Conservation (phyloP, 2,888 invertebrate species). For the Panorpa germanica region DNA sequence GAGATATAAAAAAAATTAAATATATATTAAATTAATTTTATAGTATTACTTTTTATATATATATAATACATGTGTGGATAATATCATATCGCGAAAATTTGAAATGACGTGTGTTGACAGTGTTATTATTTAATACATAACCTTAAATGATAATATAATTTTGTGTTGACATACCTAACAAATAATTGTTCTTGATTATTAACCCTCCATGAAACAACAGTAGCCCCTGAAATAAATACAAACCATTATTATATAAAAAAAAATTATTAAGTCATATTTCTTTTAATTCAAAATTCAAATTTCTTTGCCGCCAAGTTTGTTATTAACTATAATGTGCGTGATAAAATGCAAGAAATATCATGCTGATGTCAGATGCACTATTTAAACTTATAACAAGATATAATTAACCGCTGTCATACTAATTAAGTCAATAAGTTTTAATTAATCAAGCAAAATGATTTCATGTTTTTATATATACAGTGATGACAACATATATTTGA, state of each 20-base stretch:
- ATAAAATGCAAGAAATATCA: too few species aligned
- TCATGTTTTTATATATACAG: too few species aligned
- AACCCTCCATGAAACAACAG: conserved; percentile 90
- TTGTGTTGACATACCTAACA: conserved; percentile 55
- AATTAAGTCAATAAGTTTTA: not conserved
- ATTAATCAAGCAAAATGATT: not conserved
- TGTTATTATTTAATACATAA: conserved; percentile 2
- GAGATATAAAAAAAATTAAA: too few species aligned
- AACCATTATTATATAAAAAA: too few species aligned
- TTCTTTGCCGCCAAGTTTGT: too few species aligned
- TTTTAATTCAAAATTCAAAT: not conserved
- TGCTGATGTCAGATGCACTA: too few species aligned
- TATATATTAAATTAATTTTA: too few species aligned
- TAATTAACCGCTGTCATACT: not conserved
- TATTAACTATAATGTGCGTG: too few species aligned
- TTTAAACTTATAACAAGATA: not conserved
- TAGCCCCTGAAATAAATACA: conserved; percentile 57
- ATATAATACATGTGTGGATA: too few species aligned
- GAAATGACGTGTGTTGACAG: conserved; percentile 1
- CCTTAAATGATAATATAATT: not conserved
- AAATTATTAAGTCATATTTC: conserved; percentile 1
- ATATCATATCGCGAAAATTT: conserved; percentile 8
- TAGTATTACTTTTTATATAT: too few species aligned
- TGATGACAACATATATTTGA: too few species aligned
- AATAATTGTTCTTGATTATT: conserved; percentile 93